Conservation (phyloP, 2,888 invertebrate species). For the Rotaria magnacalcarata region DNA sequence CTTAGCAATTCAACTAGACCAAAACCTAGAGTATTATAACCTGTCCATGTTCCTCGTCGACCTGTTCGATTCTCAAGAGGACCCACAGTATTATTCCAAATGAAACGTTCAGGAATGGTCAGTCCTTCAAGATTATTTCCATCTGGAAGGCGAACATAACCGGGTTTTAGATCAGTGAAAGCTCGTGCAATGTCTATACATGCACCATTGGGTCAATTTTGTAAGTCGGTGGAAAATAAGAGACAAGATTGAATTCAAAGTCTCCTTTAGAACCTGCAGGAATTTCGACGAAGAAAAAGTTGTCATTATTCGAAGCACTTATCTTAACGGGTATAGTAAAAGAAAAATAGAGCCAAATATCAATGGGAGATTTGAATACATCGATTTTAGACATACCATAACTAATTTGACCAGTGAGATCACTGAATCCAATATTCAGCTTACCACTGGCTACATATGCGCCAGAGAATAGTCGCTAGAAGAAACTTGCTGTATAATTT, state of each 20-base stretch:
- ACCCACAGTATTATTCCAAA: slow-evolving; percentile 14
- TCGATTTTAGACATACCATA: not conserved
- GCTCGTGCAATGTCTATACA: not conserved
- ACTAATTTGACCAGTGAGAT: not conserved
- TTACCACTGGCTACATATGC: not conserved
- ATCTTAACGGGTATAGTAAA: not conserved
- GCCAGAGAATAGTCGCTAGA: not conserved
- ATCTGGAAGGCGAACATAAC: not conserved
- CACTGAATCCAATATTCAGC: not conserved
- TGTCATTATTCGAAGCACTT: not conserved
- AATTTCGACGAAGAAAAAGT: not conserved
- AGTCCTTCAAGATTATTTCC: not conserved
- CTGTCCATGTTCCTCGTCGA: not conserved
- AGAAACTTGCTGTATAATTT: not conserved
- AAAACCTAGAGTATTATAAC: slow-evolving; percentile 1
- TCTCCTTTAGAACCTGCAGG: not conserved
- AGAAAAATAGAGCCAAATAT: not conserved
- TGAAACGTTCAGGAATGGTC: not conserved
- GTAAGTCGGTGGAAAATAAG: not conserved
- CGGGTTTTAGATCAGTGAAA: not conserved
- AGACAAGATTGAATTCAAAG: not conserved
- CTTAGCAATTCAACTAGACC: not conserved
- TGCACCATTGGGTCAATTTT: not conserved
- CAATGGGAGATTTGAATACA: not conserved
- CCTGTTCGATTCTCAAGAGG: not conserved